Base-by-base conservation (phyloP, 2,113 vertebrate species). In the Chaenocephalus aceratus region DNA sequence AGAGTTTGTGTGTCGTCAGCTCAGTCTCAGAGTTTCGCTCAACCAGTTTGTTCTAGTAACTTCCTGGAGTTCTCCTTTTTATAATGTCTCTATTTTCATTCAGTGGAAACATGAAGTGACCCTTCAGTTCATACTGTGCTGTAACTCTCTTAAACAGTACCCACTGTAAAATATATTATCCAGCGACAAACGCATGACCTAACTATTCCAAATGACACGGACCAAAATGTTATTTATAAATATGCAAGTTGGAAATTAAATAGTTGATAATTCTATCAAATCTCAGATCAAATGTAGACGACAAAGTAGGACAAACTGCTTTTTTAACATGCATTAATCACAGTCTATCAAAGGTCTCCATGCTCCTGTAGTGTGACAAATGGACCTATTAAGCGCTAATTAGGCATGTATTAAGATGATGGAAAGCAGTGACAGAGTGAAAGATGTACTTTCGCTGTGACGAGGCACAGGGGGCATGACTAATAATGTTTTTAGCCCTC, bases 311-410 rank as follows among this genome's bases (percentile, higher is more conserved):
- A 63, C 73, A 65, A 82, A 63, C 61, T 75, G 52, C 64, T 72
- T 13, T 79, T 80, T 54, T 75, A 13, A 72, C 72, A 73, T 23
- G 54, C 83, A 87, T 88, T 84, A 74, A 86, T 88, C 77, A 72
- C 66, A 63, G 45, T 84, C 72, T 74, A 85, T 89, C 87, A 63
- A 48, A 72, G 56, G 84, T 73, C 79, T 84, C 65, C 51, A 21
- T 75, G 80, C 78, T 79, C 41, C 64, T 71, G 56, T 72, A 78
- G 84, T 88, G 90, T 90, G 86, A 94, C 86, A 92, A 93, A 94
- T 93, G 58, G 79, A 74, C 72, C 86, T 82, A 88, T 93, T 92
- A 92, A 80, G 10, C 57, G 48, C 77, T 87, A 92, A 94, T 93
- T 92, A 92, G 80, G 71, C 67, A 56, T 46, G 92, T 77, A 93